Base-by-base conservation (phyloP, 2,113 vertebrate genomes). In the Tangachromis dhanisi region DNA sequence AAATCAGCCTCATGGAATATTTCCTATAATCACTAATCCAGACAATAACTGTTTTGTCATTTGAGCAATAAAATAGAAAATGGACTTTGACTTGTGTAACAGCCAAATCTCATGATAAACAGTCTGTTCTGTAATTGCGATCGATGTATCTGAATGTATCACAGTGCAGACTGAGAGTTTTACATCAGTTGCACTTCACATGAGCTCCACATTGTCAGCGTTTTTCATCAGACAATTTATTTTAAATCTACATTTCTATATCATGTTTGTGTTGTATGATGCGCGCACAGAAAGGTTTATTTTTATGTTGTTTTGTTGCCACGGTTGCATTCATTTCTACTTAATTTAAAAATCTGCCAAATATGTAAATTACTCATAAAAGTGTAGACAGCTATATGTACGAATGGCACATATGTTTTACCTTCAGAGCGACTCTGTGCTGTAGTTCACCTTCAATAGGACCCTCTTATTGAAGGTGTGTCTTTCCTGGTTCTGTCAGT, bases 401-500 rank as follows among this genome's bases (percentile, higher is more conserved):
- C 35, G 12, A 21, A 42, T 24, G 2, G 7, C 66, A 71, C 66
- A 71, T 24, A 40, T 71, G 35, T 14, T 24, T 71, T 40, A 71
- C n/a, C 66, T 71, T 71, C 61, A 66, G 33, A 66, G 61, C 6
- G 33, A 38, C 31, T 19, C 59, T 38, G 61, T 66, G 61, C 19
- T 66, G 17, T 66, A 66, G 61, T 66, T 66, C 2, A 66, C 1
- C 31, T 66, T 66, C 61, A 66, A 12, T n/a, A 66, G 12, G 66
- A 87, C 33, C 31, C 61, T 26, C 53, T 57, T n/a, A 42, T 40
- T 53, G 21, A 71, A 45, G 33, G 6, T 24, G 35, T 21, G 66
- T 80, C 21, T 83, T 83, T 63, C 88, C 85, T 76, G 79, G 76
- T 83, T 91, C 83, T 90, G 88, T 85, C 85, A 42, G 53, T 57